A percentile compares a stretch with the other conserved stretches of the same genome.
Conservation (phyloP, 2,888 invertebrate genomes). For the Metalampra italica region DNA sequence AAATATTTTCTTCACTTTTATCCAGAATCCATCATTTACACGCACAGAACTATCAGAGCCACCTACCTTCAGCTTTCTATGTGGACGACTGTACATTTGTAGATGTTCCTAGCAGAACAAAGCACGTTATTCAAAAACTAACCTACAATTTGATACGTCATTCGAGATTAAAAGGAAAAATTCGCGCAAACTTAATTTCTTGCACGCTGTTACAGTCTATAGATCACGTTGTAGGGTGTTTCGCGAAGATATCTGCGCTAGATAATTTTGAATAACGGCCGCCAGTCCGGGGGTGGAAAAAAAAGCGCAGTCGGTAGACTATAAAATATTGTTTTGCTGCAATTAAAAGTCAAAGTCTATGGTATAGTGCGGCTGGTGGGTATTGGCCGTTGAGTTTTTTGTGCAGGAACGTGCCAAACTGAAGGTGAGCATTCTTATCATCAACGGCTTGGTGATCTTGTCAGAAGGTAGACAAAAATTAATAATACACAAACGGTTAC, state of each 20-base stretch:
- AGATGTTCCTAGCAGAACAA: no score
- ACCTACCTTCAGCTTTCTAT: no score
- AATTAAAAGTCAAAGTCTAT: conserved; percentile 59
- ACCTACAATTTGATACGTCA: conserved; percentile 19
- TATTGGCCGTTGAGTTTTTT: conserved; percentile 17
- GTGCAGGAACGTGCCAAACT: no score
- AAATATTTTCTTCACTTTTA: no score
- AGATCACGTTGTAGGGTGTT: conserved; percentile 52
- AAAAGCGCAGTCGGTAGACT: conserved; percentile 56
- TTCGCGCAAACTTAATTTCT: conserved; percentile 33
- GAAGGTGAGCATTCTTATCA: no score
- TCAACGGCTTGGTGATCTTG: no score
- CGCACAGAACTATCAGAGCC: no score
- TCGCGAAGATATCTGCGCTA: conserved; percentile 62
- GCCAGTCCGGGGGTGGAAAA: conserved; percentile 34
- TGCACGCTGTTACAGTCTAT: conserved; percentile 53
- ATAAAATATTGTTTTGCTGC: conserved; percentile 69
- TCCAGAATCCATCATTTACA: no score
- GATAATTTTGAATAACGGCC: conserved; percentile 75
- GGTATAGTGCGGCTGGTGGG: conserved; percentile 16
- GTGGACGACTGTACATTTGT: no score
- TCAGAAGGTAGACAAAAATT: no score
- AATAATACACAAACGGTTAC: no score
- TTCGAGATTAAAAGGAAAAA: conserved; percentile 47
- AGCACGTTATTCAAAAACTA: neutral